A percentile compares a stretch with the other conserved stretches of the same genome.
These are phyloP conservation scores for Trogon melanurus DNA, from an alignment of 2,113 vertebrate species.

Conservation along the genomic window DNA sequence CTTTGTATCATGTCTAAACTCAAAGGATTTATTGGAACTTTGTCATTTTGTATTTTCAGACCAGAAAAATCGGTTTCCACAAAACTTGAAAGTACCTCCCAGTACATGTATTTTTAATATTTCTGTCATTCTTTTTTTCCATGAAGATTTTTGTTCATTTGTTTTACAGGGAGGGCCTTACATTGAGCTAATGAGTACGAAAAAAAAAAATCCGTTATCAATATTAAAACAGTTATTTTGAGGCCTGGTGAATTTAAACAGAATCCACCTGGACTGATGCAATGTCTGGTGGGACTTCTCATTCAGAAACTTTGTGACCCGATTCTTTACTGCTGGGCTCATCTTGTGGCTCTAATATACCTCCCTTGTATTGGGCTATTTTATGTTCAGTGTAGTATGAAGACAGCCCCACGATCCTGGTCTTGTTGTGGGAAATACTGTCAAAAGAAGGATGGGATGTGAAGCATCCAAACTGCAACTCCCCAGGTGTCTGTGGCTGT, in stretches of 20 bases:
- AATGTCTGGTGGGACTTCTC: not conserved
- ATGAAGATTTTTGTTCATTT: not conserved
- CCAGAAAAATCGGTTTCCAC: not conserved
- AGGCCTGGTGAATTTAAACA: not conserved
- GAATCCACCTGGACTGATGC: not conserved
- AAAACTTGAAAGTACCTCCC: not conserved
- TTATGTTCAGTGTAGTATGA: not conserved
- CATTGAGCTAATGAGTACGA: not conserved
- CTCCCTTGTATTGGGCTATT: not conserved
- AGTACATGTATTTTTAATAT: not conserved
- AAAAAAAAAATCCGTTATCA: not conserved
- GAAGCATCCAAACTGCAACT: not conserved
- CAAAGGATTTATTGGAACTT: not conserved
- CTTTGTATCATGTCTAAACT: not conserved
- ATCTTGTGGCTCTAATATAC: not conserved
- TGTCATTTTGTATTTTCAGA: not conserved
- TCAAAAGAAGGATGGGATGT: not conserved
- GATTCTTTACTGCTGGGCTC: not conserved
- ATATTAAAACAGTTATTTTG: not conserved
- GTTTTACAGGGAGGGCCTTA: not conserved
- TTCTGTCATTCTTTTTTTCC: not conserved
- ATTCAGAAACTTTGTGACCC: not conserved
- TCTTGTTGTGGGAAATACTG: not conserved
- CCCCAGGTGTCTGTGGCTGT: fast-evolving
- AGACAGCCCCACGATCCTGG: not conserved